A percentile compares a stretch with the other conserved stretches of the same genome.
Conservation (phyloP, 2,797 vertebrate species). For the Phataginus tricuspis region DNA sequence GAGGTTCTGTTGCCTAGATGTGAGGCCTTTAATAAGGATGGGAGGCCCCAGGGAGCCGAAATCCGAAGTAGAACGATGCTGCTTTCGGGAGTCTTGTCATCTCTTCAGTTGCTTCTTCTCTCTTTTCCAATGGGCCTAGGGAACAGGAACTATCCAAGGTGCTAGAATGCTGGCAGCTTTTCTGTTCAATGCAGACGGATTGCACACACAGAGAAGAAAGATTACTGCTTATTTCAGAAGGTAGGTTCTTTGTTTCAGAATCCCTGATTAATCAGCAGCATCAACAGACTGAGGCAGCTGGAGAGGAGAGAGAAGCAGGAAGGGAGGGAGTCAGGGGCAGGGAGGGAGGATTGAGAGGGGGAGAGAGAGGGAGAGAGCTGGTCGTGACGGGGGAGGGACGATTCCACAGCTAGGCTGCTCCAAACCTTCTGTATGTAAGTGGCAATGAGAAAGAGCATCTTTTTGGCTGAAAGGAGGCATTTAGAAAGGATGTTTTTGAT, state of each 20-base stretch:
- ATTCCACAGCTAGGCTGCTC: conserved; percentile 85
- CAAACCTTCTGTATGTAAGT: conserved; percentile 85
- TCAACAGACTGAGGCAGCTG: conserved; percentile 89
- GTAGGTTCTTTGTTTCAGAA: conserved; percentile 96
- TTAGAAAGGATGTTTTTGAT: conserved; percentile 85
- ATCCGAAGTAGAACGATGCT: conserved; percentile 78
- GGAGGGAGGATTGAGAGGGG: conserved; percentile 56
- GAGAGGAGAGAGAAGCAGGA: conserved; percentile 79
- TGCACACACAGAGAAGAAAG: conserved; percentile 82
- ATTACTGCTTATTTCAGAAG: conserved; percentile 86
- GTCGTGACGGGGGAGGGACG: conserved; percentile 85
- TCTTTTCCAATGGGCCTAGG: conserved; percentile 82
- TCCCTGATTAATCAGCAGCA: conserved; percentile 94
- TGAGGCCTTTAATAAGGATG: conserved; percentile 80
- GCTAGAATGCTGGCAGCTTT: conserved; percentile 84
- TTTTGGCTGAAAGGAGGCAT: conserved; percentile 86
- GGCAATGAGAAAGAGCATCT: conserved; percentile 84
- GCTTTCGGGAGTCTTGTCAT: conserved; percentile 75
- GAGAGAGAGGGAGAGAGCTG: conserved; percentile 80
- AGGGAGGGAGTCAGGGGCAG: conserved; percentile 60
- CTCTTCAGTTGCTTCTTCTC: conserved; percentile 74
- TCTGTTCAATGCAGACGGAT: conserved; percentile 82
- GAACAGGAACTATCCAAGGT: conserved; percentile 88
- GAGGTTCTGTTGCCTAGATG: conserved; percentile 77
- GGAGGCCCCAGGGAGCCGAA: conserved; percentile 79